Evolutionary conservation across 2,113 vertebrate species (phyloP).

Genomic region (Neomonachus schauinslandi): DNA sequence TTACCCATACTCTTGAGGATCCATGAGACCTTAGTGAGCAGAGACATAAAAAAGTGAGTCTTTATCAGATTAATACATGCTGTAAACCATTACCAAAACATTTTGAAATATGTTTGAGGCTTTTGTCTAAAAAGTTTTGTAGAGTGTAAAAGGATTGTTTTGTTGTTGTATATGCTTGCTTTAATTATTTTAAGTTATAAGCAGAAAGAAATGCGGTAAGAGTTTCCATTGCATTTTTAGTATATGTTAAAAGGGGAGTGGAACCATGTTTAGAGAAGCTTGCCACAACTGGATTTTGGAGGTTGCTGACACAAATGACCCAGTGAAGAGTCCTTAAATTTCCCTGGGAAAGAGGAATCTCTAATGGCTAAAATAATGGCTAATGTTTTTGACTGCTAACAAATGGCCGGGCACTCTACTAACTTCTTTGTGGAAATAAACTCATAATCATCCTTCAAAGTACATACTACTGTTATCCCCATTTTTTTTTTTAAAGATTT

Average conservation of each 20-base stretch:
- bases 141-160: neutral
- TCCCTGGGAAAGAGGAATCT: neutral
- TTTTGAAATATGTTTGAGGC: neutral
- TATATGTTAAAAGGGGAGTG: neutral
- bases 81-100: slow-evolving; percentile 31
- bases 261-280: slow-evolving; percentile 11
- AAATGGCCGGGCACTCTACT: neutral
- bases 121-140: slow-evolving; percentile 41
- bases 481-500: too few species aligned
- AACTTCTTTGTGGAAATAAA: slow-evolving; percentile 36
- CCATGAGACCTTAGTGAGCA: neutral
- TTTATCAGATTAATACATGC: neutral
- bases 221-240: neutral
- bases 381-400: neutral
- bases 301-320: neutral
- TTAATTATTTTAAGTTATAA: neutral
- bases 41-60: neutral
- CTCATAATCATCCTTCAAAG: neutral
- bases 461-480: neutral
- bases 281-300: neutral
- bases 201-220: neutral
- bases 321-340: neutral
- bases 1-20: neutral
- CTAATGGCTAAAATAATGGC: neutral
- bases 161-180: neutral